Conservation (phyloP, 2,888 invertebrate genomes). For the Mesorhabditis sp. region DNA sequence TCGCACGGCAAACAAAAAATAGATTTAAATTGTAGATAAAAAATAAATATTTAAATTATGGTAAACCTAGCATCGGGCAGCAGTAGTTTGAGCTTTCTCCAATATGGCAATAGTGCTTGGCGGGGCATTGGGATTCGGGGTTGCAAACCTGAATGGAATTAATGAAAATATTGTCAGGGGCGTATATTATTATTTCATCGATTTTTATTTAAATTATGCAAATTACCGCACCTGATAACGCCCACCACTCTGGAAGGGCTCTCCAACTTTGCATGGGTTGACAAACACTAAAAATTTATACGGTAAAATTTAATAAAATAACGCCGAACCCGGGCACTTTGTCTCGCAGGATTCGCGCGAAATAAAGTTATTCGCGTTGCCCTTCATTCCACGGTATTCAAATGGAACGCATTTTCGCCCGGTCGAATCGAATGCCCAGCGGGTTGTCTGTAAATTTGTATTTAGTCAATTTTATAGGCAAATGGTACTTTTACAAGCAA, state of each 20-base stretch:
- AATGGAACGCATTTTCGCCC: slow-evolving; percentile 37
- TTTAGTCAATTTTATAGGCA: background rate
- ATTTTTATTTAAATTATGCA: too few species aligned
- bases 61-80: slow-evolving; percentile 42
- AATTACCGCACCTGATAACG: background rate
- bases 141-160: background rate
- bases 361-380: slow-evolving; percentile 48
- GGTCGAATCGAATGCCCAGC: slow-evolving; percentile 47
- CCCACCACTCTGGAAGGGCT: slow-evolving; percentile 25
- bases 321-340: slow-evolving; percentile 28
- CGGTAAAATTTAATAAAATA: slow-evolving; percentile 6
- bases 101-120: slow-evolving; percentile 50
- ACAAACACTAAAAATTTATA: slow-evolving; percentile 32
- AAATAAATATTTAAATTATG: too few species aligned
- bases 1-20: too few species aligned
- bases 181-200: too few species aligned
- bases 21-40: too few species aligned
- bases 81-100: slow-evolving; percentile 45
- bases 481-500: background rate
- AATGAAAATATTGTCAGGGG: too few species aligned
- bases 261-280: slow-evolving; percentile 49
- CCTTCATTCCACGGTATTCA: slow-evolving; percentile 43
- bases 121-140: slow-evolving; percentile 30
- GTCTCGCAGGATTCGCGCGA: slow-evolving; percentile 39
- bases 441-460: slow-evolving; percentile 21